These are phyloP conservation scores for Ranitomeya imitator DNA, from an alignment of 2,113 vertebrate species.

Conservation along the genomic window DNA sequence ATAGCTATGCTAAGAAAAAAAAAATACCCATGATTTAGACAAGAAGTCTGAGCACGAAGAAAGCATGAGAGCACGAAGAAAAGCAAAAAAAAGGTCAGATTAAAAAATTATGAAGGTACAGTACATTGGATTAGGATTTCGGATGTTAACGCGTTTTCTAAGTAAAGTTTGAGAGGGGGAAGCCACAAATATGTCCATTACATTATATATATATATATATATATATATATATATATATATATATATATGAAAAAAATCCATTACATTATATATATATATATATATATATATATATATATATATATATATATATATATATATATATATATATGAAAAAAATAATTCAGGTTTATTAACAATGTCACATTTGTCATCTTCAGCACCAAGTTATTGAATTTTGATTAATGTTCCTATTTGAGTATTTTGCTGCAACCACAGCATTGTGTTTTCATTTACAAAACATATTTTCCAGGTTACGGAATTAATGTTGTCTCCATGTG, in stretches of 20 bases:
- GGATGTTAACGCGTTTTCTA: background rate
- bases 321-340: background rate
- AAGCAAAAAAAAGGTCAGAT: background rate
- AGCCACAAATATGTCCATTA: slow-evolving; percentile 2
- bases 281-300: too few relatives aligned
- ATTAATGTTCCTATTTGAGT: slow-evolving; percentile 16
- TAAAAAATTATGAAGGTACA: background rate
- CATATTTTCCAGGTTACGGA: slow-evolving; percentile 33
- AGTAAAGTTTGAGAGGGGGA: background rate
- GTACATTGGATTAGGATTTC: background rate
- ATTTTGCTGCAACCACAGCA: background rate
- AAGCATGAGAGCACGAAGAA: too few relatives aligned
- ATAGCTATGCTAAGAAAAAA: background rate
- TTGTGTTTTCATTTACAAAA: slow-evolving; percentile 31
- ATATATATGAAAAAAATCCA: background rate
- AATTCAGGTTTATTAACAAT: slow-evolving; percentile 5
- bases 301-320: background rate
- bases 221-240: background rate
- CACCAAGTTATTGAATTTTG: slow-evolving; percentile 16
- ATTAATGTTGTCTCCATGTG: slow-evolving; percentile 1
- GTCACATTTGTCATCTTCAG: slow-evolving; percentile 1
- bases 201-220: background rate
- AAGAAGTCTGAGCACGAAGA: too few relatives aligned
- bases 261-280: background rate
- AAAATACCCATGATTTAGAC: too few relatives aligned